Evolutionary conservation across 1,140 invertebrate species (phyloP).

Genomic region (Coenobita brevimanus): DNA sequence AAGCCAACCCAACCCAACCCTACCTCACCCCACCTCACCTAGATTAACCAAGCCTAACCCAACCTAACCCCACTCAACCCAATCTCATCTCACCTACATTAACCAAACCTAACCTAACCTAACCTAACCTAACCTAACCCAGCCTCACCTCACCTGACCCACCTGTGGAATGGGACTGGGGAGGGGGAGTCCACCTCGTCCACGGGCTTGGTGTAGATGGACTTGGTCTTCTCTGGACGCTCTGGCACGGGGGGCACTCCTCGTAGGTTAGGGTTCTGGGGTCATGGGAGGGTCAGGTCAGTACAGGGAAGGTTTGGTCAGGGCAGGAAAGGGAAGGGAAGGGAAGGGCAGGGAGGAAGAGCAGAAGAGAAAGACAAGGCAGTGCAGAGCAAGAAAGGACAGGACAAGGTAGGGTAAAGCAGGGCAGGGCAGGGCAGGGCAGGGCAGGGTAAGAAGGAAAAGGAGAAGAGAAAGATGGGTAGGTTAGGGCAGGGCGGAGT

Average conservation of each 20-base stretch:
- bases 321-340: too few relatives aligned
- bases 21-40: too few relatives aligned
- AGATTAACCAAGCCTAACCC: too few relatives aligned
- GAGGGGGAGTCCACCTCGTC: slow-evolving; percentile 81
- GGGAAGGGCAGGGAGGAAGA: too few relatives aligned
- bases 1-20: too few relatives aligned
- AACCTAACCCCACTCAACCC: too few relatives aligned
- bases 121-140: too few relatives aligned
- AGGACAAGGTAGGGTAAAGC: neutral
- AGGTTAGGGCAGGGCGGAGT: neutral
- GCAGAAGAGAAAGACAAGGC: too few relatives aligned
- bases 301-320: neutral
- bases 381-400: too few relatives aligned
- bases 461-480: neutral
- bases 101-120: too few relatives aligned
- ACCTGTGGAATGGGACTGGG: neutral
- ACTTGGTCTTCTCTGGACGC: slow-evolving; percentile 97
- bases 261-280: slow-evolving; percentile 71
- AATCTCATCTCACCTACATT: too few relatives aligned
- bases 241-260: slow-evolving; percentile 89
- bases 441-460: neutral
- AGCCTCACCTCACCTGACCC: too few relatives aligned
- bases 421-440: neutral
- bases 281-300: neutral
- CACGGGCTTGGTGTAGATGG: slow-evolving; percentile 98